These are phyloP conservation scores for Sceloporus tristichus DNA, from an alignment of 2,113 vertebrate genomes.

Conservation along the genomic window DNA sequence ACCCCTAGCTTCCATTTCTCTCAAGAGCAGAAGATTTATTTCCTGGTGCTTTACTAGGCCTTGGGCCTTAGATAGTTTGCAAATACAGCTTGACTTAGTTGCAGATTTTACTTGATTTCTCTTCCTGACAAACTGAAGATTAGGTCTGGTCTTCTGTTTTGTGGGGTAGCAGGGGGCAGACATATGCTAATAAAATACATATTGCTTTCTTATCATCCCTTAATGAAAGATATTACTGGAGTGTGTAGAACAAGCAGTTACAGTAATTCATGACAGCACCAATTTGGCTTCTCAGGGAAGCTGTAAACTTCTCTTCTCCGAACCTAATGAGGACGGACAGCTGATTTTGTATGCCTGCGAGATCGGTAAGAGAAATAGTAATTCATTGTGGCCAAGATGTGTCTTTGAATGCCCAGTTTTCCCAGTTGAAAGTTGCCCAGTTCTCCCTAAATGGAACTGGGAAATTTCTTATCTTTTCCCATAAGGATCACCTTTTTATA, in stretches of 20 bases:
- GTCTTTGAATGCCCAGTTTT: slow-evolving; percentile 40
- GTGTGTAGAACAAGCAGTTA: slow-evolving; percentile 72
- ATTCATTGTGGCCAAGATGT: slow-evolving; percentile 29
- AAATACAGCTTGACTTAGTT: slow-evolving; percentile 28
- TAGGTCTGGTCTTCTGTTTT: slow-evolving; percentile 57
- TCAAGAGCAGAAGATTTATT: background rate
- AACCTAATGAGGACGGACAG: slow-evolving; percentile 74
- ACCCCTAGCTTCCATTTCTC: background rate
- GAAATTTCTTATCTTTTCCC: background rate
- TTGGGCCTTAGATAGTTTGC: slow-evolving; percentile 14
- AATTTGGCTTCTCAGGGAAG: slow-evolving; percentile 71
- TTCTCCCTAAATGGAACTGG: slow-evolving; percentile 25
- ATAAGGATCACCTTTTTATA: background rate
- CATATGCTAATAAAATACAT: slow-evolving; percentile 74
- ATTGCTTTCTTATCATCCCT: slow-evolving; percentile 73
- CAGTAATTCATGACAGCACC: slow-evolving; percentile 74
- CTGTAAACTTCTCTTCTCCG: slow-evolving; percentile 64
- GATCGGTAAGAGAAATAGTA: slow-evolving; percentile 26
- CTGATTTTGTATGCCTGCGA: slow-evolving; percentile 36
- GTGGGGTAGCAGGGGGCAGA: slow-evolving; percentile 8
- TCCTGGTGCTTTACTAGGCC: background rate
- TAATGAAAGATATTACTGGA: slow-evolving; percentile 76
- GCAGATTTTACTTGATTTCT: slow-evolving; percentile 53
- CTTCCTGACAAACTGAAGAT: slow-evolving; percentile 60
- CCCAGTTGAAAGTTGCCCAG: slow-evolving; percentile 1